Base-by-base conservation (phyloP, 2,797 vertebrate species). In the Carapus acus region DNA sequence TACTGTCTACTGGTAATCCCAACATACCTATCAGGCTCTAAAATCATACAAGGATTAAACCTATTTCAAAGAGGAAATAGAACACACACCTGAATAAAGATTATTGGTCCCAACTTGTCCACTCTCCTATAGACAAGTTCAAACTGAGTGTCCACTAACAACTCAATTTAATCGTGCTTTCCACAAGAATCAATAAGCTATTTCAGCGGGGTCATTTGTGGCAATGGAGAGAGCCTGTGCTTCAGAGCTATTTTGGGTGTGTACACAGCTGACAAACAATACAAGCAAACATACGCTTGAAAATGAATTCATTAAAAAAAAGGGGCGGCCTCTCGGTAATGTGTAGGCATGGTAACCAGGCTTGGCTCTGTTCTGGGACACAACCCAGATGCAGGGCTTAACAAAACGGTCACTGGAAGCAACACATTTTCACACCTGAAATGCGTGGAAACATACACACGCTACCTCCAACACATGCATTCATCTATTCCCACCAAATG, bases 301-400 rank as follows among this genome's bases (percentile, higher is more conserved):
- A 86, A 83, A 88, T 83, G 72, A 84, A 87, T 84, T 85, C 78
- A 82, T 86, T 88, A 79, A 79, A 79, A 82, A 74, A 77, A 79
- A 80, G 13, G 47, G 52, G 8, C 46, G 63, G 74, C 75, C 69
- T 71, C 68, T 55, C 44, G 43, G 58, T 64, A 49, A 76, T 14
- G 54, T 54, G 84, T 81, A 46, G 83, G 78, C 86, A 87, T 84
- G 77, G 86, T 57, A 89, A 88, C 85, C 55, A n/a, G 34, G 49
- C 58, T 66, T 62, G 33, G 54, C 56, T 61, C 55, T 58, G 77
- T 69, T 39, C 54, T 55, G n/a, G 69, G 58, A 70, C 48, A 73
- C 67, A 69, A n/a, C n/a, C n/a, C 58, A 39, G 50, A 49, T 58
- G 42, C 47, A 64, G 55, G 54, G 57, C 65, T 60, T 43, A 54